phyloP scores from a whole-genome alignment of 2,888 invertebrate species.

The Pilophorus perplexus region DNA sequence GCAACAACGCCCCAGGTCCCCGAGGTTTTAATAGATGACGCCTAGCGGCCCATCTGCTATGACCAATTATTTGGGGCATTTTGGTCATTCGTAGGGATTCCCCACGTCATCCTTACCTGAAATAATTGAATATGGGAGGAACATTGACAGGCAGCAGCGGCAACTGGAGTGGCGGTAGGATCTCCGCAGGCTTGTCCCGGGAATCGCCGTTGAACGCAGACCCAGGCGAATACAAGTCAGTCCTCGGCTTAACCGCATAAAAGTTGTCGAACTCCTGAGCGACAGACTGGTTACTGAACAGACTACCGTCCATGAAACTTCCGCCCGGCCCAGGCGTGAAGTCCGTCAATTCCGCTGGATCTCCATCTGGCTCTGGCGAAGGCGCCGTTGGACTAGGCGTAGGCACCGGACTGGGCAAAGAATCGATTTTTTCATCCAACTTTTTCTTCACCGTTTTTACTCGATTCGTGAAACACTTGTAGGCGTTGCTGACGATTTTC shows the following conservation, averaged over 20 bases:
- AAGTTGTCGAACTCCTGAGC: conserved; percentile 12
- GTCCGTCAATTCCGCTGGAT: conserved; percentile 1
- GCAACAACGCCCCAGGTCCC: no score
- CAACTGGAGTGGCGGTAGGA: not conserved
- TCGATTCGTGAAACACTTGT: conserved; percentile 86
- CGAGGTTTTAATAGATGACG: no score
- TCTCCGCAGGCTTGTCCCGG: not conserved
- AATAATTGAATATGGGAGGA: conserved; percentile 26
- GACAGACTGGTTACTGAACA: conserved; percentile 13
- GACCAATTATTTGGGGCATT: no score
- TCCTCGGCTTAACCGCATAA: not conserved
- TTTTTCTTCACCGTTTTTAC: conserved; percentile 83
- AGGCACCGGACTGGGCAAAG: conserved; percentile 67
- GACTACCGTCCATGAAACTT: conserved; percentile 33
- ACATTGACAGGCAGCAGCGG: conserved; percentile 17
- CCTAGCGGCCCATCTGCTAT: no score
- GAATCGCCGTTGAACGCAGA: conserved; percentile 16
- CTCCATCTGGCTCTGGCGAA: conserved; percentile 66
- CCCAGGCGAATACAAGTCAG: conserved; percentile 1
- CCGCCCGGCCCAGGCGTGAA: conserved; percentile 23
- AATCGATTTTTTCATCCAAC: conserved; percentile 74
- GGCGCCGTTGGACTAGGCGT: conserved; percentile 68
- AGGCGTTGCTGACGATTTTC: conserved; percentile 92
- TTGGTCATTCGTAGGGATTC: no score
- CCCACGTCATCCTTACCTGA: no score